Evolutionary conservation across 2,113 vertebrate genomes (phyloP), one percentile per base, ranked within the genome.

Genomic region (Myotis davidii): DNA sequence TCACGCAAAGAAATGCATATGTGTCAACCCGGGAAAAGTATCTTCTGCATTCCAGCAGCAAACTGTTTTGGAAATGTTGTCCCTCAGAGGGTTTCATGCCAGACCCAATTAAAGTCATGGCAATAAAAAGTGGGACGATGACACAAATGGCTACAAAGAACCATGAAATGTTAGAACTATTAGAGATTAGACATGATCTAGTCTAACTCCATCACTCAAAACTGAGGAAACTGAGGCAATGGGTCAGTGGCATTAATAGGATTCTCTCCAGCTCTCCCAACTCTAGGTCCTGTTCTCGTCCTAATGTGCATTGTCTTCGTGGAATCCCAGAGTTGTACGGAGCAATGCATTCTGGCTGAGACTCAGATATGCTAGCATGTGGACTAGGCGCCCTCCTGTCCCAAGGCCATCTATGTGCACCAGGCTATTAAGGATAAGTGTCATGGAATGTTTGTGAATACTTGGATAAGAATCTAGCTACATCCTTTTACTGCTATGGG

Each of bases 1-100:
- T 98, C 96, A 97, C 78, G 88, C 82, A 92, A 92, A 98, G 97
- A 98, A 97, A 98, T 95, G 96, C 96, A 94, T 96, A 94, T 96
- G 96, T 94, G 88, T 97, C 96, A 95, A 79, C 90, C 45, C 85
- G 92, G 88, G 94, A 96, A 90, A 94, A 94, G 91, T 64, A 74
- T 95, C 95, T 78, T 96, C 94, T 85, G 74, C 97, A 96, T 98
- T 98, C 97, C 97, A 96, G 82, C 73, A 92, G 85, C 73, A 94
- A 92, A 97, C 90, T 98, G 92, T 96, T 98, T 97, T 96, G 95
- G 96, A 97, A 98, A 96, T 96, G 96, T 97, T 86, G 9, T 95
- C 90, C 90, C 97, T 97, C 95, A 25, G 69, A 97, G 97, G 97
- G 97, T 37, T 95, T 98, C 81, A 94, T 89, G 97, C 96, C 97